Evolutionary conservation across 2,113 vertebrate genomes (phyloP).

Genomic region (Vireo altiloquus): DNA sequence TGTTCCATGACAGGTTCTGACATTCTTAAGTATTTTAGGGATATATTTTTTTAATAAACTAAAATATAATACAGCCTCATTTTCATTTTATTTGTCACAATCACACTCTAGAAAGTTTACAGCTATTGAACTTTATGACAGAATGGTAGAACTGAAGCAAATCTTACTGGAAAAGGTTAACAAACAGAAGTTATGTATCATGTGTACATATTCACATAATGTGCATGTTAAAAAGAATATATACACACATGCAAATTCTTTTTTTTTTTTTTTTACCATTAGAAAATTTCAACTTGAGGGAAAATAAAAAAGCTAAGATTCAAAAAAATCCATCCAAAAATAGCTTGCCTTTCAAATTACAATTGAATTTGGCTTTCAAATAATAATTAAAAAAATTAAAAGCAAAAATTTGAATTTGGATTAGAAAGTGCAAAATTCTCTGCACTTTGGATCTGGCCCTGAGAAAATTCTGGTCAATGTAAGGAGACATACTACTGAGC

Average conservation of each 20-base stretch:
- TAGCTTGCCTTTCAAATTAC: not conserved
- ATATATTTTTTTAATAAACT: not conserved
- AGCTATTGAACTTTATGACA: not conserved
- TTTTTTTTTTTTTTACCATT: not conserved
- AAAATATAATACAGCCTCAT: not conserved
- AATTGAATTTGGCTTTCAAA: not conserved
- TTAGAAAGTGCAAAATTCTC: not conserved
- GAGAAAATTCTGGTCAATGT: not conserved
- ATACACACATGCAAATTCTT: accelerated
- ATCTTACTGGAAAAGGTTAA: not conserved
- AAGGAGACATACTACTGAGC: not conserved
- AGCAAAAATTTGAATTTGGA: not conserved
- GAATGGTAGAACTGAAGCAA: not conserved
- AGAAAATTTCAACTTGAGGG: not conserved
- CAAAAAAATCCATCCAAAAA: not conserved
- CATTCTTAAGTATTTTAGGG: not conserved
- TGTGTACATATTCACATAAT: not conserved
- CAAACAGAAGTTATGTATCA: not conserved
- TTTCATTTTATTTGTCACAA: not conserved
- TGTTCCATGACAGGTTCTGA: not conserved
- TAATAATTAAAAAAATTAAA: not conserved
- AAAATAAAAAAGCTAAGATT: not conserved
- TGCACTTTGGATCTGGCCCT: not conserved
- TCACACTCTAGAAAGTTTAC: not conserved
- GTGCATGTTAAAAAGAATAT: not conserved